Base-by-base conservation (phyloP, 2,113 vertebrate species). In the Tragelaphus buxtoni region DNA sequence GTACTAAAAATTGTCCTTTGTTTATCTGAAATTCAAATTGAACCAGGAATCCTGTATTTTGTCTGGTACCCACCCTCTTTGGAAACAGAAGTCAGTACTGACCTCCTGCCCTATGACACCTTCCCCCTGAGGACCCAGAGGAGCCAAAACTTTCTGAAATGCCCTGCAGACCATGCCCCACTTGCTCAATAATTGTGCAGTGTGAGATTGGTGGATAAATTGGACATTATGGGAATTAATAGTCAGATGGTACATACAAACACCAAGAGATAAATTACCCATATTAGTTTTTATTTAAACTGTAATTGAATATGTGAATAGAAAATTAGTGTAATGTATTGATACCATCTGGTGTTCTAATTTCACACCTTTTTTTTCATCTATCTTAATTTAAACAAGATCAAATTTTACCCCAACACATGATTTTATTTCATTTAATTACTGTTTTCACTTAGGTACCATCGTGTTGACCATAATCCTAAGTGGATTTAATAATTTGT, bases 211-310 rank as follows among this genome's bases (percentile, higher is more conserved):
- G 74, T 86, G 72, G 42, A 32, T 61, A 97, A 93, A 94, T 72
- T 91, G 72, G 32, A 90, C 74, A 55, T 51, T 69, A 79, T n/a
- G 60, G 45, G 80, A 94, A 97, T 77, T 88, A 93, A 82, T 88
- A 98, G 97, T 98, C 91, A 97, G 84, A 94, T 96, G 88, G 28
- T 49, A 7, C 74, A 72, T 95, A 84, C 32, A 88, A 95, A 94
- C 18, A 96, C 95, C 60, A 65, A 9, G 95, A 98, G 93, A 96
- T 76, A 47, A 35, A 98, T 92, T 95, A 76, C n/a, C 49, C 94
- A 63, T 96, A 92, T 98, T 98, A 98, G 96, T 95, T 97, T 97
- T 95, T 87, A 95, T 97, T 98, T 98, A 97, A 98, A 90, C n/a
- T 97, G 89, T 96, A 98, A 98, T 91, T 97, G 91, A 98, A 96